Evolutionary conservation across 2,888 invertebrate species (phyloP).

Genomic region (Epirrhoe tristata): DNA sequence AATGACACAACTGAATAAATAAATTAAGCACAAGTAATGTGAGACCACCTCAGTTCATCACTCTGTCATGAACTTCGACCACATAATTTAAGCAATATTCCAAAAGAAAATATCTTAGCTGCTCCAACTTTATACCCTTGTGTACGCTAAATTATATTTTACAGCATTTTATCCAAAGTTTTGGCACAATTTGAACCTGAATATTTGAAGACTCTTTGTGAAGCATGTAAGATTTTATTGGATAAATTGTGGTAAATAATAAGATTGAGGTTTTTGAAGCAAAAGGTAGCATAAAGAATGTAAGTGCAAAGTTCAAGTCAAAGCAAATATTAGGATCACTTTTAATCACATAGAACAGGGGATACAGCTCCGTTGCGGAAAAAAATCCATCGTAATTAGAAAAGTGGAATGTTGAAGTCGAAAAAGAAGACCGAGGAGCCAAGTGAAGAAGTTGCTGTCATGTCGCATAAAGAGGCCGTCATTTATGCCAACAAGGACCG

Average conservation of each 20-base stretch:
- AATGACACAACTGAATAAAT: background rate
- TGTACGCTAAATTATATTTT: conserved; percentile 40
- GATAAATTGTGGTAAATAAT: conserved; percentile 3
- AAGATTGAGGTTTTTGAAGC: background rate
- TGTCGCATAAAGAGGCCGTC: no score
- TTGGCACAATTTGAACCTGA: conserved; percentile 35
- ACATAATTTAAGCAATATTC: conserved; percentile 28
- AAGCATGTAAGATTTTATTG: conserved; percentile 19
- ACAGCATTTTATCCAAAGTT: conserved; percentile 34
- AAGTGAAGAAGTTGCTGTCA: no score
- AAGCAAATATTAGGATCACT: no score
- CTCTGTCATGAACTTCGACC: conserved; percentile 22
- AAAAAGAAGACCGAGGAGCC: no score
- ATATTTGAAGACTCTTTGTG: conserved; percentile 32
- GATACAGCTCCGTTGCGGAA: no score
- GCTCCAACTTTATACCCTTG: conserved; percentile 34
- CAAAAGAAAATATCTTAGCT: conserved; percentile 24
- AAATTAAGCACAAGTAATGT: background rate
- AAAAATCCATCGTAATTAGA: no score
- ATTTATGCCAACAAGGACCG: no score
- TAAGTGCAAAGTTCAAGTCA: no score
- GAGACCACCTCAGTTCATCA: conserved; percentile 8
- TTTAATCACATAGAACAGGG: no score
- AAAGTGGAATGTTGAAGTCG: no score
- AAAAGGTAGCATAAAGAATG: background rate